A percentile compares a stretch with the other conserved stretches of the same genome.
These are phyloP conservation scores for Phortica okadai DNA, from an alignment of 2,888 invertebrate genomes.

Conservation along the genomic window DNA sequence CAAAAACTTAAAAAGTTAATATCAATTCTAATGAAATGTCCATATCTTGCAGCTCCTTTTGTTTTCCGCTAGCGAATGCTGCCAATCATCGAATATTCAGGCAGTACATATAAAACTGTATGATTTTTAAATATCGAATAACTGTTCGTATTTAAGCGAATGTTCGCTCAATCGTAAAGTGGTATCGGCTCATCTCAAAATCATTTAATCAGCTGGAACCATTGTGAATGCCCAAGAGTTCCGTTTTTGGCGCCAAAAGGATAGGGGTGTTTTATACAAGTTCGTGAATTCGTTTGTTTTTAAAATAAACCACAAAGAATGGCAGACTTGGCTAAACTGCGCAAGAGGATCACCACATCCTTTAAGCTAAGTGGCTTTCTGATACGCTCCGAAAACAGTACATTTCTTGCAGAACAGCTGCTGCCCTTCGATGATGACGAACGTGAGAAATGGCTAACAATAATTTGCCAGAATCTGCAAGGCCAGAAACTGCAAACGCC, in stretches of 20 bases:
- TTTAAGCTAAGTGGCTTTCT: conserved; percentile 87
- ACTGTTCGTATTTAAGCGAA: too few species aligned
- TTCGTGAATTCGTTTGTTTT: too few species aligned
- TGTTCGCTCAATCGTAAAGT: too few species aligned
- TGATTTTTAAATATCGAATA: too few species aligned
- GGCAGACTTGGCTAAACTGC: conserved; percentile 73
- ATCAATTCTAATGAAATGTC: too few species aligned
- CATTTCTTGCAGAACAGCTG: conserved; percentile 84
- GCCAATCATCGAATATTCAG: too few species aligned
- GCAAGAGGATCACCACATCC: conserved; percentile 81
- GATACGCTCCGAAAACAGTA: conserved; percentile 85
- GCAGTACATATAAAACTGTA: too few species aligned
- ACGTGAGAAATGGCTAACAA: conserved; percentile 84
- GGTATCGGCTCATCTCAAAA: too few species aligned
- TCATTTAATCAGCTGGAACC: neutral
- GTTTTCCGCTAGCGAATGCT: too few species aligned
- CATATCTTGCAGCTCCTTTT: too few species aligned
- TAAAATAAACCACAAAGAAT: conserved; percentile 27
- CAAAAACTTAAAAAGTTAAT: too few species aligned
- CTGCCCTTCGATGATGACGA: conserved; percentile 79
- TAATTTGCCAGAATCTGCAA: conserved; percentile 86
- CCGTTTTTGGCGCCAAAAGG: neutral
- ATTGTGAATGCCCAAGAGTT: neutral
- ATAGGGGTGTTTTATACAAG: too few species aligned
- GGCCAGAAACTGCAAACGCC: conserved; percentile 85